A percentile compares a stretch with the other conserved stretches of the same genome.
phyloP scores from a whole-genome alignment of 2,888 invertebrate genomes.

The Mimumesa dahlbomi region DNA sequence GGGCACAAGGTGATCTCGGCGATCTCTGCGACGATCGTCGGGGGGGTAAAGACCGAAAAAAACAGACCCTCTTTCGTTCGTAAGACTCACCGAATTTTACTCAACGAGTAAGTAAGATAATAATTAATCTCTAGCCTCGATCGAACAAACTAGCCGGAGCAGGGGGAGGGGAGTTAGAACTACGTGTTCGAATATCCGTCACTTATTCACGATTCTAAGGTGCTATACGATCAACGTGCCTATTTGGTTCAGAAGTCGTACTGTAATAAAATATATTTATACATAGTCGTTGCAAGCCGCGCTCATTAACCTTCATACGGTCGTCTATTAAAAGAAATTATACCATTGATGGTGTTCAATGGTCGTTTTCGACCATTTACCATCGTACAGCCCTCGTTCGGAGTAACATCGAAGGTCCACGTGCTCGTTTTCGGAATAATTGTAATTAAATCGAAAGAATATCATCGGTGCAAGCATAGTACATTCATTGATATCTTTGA shows the following conservation, averaged over 20 bases:
- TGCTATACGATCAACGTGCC: conserved; percentile 49
- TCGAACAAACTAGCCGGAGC: conserved; percentile 38
- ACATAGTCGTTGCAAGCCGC: conserved; percentile 58
- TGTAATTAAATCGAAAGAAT: too few species aligned
- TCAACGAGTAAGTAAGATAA: conserved; percentile 59
- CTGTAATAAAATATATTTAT: conserved; percentile 78
- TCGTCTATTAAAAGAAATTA: too few species aligned
- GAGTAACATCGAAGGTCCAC: too few species aligned
- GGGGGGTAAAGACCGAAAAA: conserved; percentile 3
- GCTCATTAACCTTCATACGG: conserved; percentile 30
- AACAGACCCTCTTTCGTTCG: conserved; percentile 21
- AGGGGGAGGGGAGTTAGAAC: conserved; percentile 1
- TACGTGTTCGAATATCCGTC: conserved; percentile 19
- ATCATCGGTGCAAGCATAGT: too few species aligned
- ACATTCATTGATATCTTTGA: too few species aligned
- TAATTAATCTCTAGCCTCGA: conserved; percentile 51
- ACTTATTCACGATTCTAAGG: conserved; percentile 24
- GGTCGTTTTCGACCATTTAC: too few species aligned
- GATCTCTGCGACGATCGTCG: conserved; percentile 7
- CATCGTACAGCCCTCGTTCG: too few species aligned
- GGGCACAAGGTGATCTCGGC: too few species aligned
- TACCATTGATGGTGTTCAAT: too few species aligned
- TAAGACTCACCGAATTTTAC: conserved; percentile 43
- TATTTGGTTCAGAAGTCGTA: conserved; percentile 68
- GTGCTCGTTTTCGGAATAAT: too few species aligned